A percentile compares a stretch with the other conserved stretches of the same genome.
These are phyloP conservation scores for Sebastes minor DNA, from an alignment of 2,797 vertebrate species.

Conservation along the genomic window DNA sequence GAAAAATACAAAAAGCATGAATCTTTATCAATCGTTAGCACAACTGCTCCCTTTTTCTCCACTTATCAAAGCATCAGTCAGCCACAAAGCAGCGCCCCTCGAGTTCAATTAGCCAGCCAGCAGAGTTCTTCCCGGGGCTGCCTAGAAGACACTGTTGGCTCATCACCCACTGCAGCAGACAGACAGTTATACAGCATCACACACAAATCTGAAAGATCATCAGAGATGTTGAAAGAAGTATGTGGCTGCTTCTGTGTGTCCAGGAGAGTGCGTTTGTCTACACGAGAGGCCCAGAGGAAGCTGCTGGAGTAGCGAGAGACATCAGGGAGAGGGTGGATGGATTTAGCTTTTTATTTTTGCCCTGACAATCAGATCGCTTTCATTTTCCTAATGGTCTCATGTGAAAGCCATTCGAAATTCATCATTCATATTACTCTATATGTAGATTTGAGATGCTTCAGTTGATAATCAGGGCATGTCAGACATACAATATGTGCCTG, in stretches of 20 bases:
- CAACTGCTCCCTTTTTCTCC: conserved; percentile 43
- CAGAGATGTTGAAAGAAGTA: conserved; percentile 39
- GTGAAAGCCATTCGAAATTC: conserved; percentile 38
- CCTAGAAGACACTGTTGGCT: conserved; percentile 38
- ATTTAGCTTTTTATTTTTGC: conserved; percentile 14
- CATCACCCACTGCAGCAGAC: conserved; percentile 33
- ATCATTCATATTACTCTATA: conserved; percentile 38
- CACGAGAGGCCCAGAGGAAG: neutral
- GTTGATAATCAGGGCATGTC: conserved; percentile 29
- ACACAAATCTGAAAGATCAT: conserved; percentile 53
- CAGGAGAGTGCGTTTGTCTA: neutral
- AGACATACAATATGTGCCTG: neutral
- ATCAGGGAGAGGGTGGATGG: neutral
- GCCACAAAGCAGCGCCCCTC: conserved; percentile 56
- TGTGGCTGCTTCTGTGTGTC: conserved; percentile 14
- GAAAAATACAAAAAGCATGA: neutral
- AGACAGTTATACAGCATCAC: conserved; percentile 30
- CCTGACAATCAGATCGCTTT: conserved; percentile 47
- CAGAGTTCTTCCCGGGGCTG: conserved; percentile 43
- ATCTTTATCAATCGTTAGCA: neutral
- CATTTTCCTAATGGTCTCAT: conserved; percentile 52
- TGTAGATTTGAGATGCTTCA: conserved; percentile 32
- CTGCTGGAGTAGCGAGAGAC: neutral
- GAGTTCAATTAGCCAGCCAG: conserved; percentile 69
- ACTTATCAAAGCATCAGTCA: conserved; percentile 63